Evolutionary conservation across 1,140 invertebrate genomes (phyloP).

Genomic region (Drosophila tsacasi): DNA sequence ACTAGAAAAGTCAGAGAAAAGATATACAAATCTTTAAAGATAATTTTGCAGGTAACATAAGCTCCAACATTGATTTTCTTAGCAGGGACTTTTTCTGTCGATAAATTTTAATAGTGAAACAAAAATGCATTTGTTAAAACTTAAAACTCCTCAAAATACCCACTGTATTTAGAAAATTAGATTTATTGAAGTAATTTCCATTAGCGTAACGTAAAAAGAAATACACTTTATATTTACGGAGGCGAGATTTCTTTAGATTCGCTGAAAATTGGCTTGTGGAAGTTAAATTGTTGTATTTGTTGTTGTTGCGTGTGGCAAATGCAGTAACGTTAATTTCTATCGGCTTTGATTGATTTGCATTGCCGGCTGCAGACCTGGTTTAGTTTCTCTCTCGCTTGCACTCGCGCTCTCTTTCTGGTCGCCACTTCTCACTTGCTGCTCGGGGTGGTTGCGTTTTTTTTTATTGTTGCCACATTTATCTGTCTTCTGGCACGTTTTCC

Average conservation of each 20-base stretch:
- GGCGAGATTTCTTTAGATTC: constrained; percentile 5
- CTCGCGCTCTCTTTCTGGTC: constrained; percentile 1
- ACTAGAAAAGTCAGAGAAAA: too few species aligned
- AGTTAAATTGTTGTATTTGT: constrained; percentile 2
- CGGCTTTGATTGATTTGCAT: constrained; percentile 68
- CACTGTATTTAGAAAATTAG: constrained; percentile 5
- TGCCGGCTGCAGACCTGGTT: constrained; percentile 59
- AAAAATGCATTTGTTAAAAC: neutral
- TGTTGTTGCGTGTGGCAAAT: constrained; percentile 12
- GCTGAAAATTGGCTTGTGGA: neutral
- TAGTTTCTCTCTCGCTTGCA: constrained; percentile 42
- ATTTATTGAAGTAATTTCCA: constrained; percentile 17
- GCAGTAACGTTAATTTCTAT: constrained; percentile 26
- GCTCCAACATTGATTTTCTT: neutral
- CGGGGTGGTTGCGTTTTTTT: constrained; percentile 22
- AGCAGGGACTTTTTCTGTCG: neutral
- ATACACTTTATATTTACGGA: neutral
- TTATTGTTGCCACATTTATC: constrained; percentile 45
- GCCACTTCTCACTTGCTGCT: constrained; percentile 14
- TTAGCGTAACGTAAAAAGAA: constrained; percentile 5
- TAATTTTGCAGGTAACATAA: neutral
- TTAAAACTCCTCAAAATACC: neutral
- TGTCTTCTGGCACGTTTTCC: constrained; percentile 56
- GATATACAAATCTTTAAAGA: too few species aligned
- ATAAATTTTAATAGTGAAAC: neutral